A percentile compares a stretch with the other conserved stretches of the same genome.
Evolutionary conservation across 2,113 vertebrate species (phyloP).

Genomic region (Psilopogon haemacephalus): DNA sequence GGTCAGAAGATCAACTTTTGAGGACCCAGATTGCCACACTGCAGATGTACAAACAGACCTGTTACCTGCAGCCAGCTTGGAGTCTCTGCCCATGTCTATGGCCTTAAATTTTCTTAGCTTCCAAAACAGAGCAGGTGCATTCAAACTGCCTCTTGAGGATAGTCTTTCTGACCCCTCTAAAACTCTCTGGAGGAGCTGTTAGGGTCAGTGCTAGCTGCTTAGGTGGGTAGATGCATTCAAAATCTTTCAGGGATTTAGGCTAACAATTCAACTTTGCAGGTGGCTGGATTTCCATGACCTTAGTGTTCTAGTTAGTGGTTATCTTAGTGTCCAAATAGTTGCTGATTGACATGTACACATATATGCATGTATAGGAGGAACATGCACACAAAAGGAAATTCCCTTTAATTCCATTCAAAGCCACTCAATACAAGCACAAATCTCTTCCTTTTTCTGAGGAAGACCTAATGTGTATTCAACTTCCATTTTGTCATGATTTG

Average conservation of each 20-base stretch:
- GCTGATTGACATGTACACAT: not conserved
- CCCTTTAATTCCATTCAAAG: not conserved
- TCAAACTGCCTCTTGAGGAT: no score
- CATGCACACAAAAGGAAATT: no score
- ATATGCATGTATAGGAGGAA: no score
- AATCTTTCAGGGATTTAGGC: not conserved
- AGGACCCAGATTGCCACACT: fast-evolving
- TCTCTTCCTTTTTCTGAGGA: not conserved
- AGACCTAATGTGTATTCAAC: not conserved
- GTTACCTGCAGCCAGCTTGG: fast-evolving
- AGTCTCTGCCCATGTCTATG: not conserved
- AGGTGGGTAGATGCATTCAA: not conserved
- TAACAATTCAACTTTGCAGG: not conserved
- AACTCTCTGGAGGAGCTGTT: not conserved
- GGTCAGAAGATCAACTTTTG: fast-evolving
- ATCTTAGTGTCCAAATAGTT: not conserved
- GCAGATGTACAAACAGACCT: not conserved
- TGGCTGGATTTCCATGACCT: not conserved
- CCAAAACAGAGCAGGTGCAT: not conserved
- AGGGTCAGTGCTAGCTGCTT: fast-evolving
- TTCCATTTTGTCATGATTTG: not conserved
- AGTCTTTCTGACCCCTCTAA: not conserved
- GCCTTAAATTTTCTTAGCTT: not conserved
- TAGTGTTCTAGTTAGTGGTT: not conserved
- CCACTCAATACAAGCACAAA: not conserved